Percentiles rank a stretch among this genome's conserved stretches.
Evolutionary conservation across 2,797 vertebrate genomes (phyloP).

Genomic region (Propithecus perrieri): DNA sequence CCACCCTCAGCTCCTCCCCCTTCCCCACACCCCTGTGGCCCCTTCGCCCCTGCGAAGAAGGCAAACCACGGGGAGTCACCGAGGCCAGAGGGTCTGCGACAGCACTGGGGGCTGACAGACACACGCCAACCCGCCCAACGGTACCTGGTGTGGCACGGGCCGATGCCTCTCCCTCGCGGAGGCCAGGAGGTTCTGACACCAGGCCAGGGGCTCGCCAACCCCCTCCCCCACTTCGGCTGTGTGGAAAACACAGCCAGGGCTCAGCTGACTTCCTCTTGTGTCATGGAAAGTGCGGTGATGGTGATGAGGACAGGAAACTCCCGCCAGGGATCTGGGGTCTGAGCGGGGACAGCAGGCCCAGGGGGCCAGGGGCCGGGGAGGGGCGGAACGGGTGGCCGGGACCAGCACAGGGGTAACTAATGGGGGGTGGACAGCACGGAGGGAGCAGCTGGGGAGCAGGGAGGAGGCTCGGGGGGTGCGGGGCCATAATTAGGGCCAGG

Average conservation of each 20-base stretch:
- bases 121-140: not conserved
- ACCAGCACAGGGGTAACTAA: accelerated
- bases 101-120: not conserved
- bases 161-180: not conserved
- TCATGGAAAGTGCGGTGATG: conserved; percentile 77
- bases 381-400: too few species aligned
- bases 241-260: conserved; percentile 68
- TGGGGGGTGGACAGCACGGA: too few species aligned
- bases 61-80: not conserved
- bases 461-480: too few species aligned
- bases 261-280: conserved; percentile 78
- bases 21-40: not conserved
- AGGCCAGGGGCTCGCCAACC: not conserved
- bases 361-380: not conserved
- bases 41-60: not conserved
- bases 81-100: not conserved
- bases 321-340: conserved; percentile 55
- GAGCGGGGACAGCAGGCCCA: not conserved
- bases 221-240: not conserved
- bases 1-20: not conserved
- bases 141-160: conserved; percentile 60
- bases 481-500: not conserved
- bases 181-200: conserved; percentile 34
- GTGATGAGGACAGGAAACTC: conserved; percentile 70
- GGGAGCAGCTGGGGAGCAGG: not conserved